These are phyloP conservation scores for Protobothrops mucrosquamatus DNA, from an alignment of 2,113 vertebrate species.

Conservation along the genomic window DNA sequence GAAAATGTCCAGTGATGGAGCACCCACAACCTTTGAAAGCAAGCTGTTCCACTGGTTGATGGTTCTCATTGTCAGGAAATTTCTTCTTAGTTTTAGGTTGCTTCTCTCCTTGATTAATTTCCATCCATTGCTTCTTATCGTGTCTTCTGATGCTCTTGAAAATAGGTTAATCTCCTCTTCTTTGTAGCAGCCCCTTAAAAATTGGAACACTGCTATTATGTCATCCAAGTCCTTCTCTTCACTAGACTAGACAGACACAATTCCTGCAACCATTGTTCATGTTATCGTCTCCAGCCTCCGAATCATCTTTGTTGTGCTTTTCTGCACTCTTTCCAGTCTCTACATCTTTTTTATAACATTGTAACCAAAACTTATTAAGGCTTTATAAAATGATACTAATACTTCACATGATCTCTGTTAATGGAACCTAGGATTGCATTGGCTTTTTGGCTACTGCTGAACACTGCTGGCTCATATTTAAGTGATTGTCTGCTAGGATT, in stretches of 20 bases:
- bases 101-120: background rate
- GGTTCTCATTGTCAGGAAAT: background rate
- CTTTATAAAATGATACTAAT: background rate
- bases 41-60: background rate
- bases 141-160: background rate
- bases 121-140: background rate
- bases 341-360: background rate
- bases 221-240: background rate
- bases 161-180: background rate
- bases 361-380: background rate
- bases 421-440: background rate
- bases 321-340: background rate
- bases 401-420: background rate
- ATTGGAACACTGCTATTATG: background rate
- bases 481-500: background rate
- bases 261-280: background rate
- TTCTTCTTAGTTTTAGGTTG: background rate
- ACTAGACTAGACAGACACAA: background rate
- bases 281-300: background rate
- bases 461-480: background rate
- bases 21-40: background rate
- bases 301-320: background rate
- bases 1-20: background rate
- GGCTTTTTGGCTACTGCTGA: background rate
- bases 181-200: background rate